Base-by-base conservation (phyloP, 2,888 invertebrate species). In the Drosophila mimica region DNA sequence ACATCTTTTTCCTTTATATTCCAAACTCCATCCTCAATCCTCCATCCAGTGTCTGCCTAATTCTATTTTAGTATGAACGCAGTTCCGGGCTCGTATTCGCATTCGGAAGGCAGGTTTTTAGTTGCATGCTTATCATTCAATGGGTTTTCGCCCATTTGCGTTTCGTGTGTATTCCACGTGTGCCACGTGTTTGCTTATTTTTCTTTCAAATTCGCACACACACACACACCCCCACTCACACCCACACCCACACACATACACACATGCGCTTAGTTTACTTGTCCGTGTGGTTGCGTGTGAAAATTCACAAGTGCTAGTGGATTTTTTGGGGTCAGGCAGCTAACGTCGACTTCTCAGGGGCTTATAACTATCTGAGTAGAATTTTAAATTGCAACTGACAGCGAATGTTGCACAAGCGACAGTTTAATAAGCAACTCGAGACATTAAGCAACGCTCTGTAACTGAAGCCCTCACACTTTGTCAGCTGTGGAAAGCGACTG, bases 111-210 rank as follows among this genome's bases (percentile, higher is more conserved):
- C 72, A 70, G 70, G 62, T 53, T 61, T 76, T 68, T 81, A 76
- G 74, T 70, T 74, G 66, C 79, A 70, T 73, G 82, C 73, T 79
- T 77, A 82, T 79, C 80, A 82, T 79, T 80, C 82, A 79, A 70
- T 68, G 48, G 74, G 77, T 60, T 70, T 81, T 64, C 77, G 66
- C 65, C 60, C 54, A 66, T 72, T 73, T 73, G 36, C 48, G 57
- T 67, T 74, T 49, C 54, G 57, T 66, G 60, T 73, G 63, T 72
- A 34, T 59, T 65, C 31, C 58, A 75, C 54, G 61, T 78, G 65
- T 68, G 70, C 70, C 74, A 74, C 74, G 70, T 80, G 67, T 70
- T 69, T 82, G 59, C 65, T 74, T 73, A 80, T 79, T 66, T 70
- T 68, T 65, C 53, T 60, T 65, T 63, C 62, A 69, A 59, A 79